These are phyloP conservation scores for Lytechinus variegatus DNA, from an alignment of 35 echinoderm and acorn worm genomes.

Conservation along the genomic window DNA sequence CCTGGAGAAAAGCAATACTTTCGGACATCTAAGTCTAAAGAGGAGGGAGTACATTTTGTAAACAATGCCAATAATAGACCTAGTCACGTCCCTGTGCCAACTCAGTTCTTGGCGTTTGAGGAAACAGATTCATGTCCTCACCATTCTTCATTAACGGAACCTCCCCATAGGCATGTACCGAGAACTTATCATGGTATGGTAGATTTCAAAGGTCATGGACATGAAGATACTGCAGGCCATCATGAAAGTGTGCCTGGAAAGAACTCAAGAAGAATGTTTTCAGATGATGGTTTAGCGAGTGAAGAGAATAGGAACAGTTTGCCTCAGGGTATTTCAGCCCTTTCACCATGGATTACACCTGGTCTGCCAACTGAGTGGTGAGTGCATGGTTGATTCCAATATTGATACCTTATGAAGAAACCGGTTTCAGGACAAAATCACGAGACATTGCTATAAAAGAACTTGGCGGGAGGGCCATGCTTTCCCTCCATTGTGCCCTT, in stretches of 20 bases:
- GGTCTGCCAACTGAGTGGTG: constrained; percentile 8
- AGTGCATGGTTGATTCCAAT: neutral
- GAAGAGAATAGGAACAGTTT: neutral
- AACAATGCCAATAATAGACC: neutral
- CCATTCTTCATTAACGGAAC: neutral
- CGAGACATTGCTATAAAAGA: too few species aligned
- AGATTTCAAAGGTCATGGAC: neutral
- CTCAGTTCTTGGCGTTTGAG: constrained; percentile 25
- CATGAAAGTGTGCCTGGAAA: neutral
- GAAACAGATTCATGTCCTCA: neutral
- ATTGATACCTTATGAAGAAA: too few species aligned
- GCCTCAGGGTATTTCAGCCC: constrained; percentile 8
- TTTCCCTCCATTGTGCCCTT: too few species aligned
- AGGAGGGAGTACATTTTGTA: neutral
- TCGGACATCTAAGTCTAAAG: neutral
- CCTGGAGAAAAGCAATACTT: constrained; percentile 15
- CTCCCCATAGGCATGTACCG: neutral
- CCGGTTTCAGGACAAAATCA: too few species aligned
- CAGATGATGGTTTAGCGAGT: neutral
- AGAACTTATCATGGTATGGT: neutral
- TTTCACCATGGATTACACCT: neutral
- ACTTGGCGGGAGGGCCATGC: too few species aligned
- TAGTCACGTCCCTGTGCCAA: neutral
- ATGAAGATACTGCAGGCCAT: neutral
- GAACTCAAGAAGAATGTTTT: neutral